Percentiles rank a stretch among this genome's conserved stretches.
Evolutionary conservation across 1,140 invertebrate species (phyloP).

Genomic region (Neodiprion virginianus): DNA sequence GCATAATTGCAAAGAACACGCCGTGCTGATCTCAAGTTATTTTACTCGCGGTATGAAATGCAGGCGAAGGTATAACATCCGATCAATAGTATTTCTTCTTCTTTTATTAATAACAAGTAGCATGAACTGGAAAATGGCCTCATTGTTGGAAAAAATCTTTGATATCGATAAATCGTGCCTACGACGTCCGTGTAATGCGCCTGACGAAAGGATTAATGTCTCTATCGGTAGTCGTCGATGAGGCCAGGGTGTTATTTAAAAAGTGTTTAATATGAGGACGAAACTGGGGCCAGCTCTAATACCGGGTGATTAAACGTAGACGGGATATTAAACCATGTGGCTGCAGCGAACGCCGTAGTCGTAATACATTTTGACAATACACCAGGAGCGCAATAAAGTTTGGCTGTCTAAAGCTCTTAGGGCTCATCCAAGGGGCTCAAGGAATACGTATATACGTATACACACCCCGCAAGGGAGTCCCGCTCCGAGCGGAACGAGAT

Average conservation of each 20-base stretch:
- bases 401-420: conserved; percentile 51
- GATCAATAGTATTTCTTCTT: no score
- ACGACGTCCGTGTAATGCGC: conserved; percentile 19
- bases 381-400: conserved; percentile 49
- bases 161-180: conserved; percentile 15
- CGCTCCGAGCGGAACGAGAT: neutral
- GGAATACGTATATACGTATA: conserved; percentile 1
- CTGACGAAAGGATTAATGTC: conserved; percentile 47
- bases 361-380: conserved; percentile 57
- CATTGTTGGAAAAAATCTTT: conserved; percentile 18
- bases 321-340: conserved; percentile 56
- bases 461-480: neutral
- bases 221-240: conserved; percentile 35
- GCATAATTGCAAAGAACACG: no score
- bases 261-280: conserved; percentile 37
- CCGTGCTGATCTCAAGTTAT: neutral
- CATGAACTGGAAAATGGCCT: conserved; percentile 18
- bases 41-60: no score
- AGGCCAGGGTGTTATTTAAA: conserved; percentile 38
- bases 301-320: conserved; percentile 54
- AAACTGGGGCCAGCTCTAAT: conserved; percentile 53
- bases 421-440: conserved; percentile 33
- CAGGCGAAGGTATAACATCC: no score
- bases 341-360: conserved; percentile 34
- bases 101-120: no score